Evolutionary conservation across 2,797 vertebrate genomes (phyloP).

Genomic region (Bradypodion ventrale): DNA sequence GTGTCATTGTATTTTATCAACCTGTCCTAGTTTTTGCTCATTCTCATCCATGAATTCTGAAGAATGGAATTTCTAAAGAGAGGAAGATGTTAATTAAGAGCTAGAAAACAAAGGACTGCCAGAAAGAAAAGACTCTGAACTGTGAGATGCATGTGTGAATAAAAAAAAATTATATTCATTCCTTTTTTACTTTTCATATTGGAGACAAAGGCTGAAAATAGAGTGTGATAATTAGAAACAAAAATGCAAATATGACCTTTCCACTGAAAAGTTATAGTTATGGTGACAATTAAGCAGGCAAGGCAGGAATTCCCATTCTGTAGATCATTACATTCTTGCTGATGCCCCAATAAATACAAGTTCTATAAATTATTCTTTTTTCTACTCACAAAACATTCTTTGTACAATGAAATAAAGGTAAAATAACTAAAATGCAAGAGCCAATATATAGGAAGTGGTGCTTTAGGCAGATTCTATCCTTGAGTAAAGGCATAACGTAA

Average conservation of each 20-base stretch:
- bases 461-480: background rate
- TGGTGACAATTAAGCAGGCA: conserved; percentile 11
- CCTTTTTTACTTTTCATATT: background rate
- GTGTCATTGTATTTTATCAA: background rate
- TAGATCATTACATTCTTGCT: background rate
- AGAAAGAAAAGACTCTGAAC: background rate
- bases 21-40: background rate
- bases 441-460: background rate
- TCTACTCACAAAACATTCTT: background rate
- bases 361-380: background rate
- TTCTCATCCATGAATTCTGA: conserved; percentile 11
- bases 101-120: background rate
- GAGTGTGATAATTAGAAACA: background rate
- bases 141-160: background rate
- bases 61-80: background rate
- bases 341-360: background rate
- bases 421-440: background rate
- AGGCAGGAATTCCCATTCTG: background rate
- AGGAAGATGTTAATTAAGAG: background rate
- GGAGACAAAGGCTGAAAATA: background rate
- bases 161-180: background rate
- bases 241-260: background rate
- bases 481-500: background rate
- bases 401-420: conserved; percentile 7
- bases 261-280: conserved; percentile 17